phyloP scores from a whole-genome alignment of 2,113 vertebrate species.

The Trogon surrucura region DNA sequence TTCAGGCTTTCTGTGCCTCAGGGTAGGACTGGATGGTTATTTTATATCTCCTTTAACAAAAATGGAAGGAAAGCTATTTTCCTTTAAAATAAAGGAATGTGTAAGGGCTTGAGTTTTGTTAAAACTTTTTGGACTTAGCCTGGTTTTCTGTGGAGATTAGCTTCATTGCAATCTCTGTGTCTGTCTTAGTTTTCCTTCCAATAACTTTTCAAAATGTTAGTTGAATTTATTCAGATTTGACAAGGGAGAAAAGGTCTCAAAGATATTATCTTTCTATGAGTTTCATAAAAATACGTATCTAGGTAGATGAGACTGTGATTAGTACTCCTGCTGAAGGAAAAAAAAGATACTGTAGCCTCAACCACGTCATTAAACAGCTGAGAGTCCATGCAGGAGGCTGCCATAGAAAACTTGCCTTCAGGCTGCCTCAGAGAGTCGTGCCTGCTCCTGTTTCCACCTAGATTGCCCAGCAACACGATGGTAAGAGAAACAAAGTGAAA shows the following conservation, averaged over 20 bases:
- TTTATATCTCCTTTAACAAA: background rate
- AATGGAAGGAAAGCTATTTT: background rate
- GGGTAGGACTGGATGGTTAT: background rate
- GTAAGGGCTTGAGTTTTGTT: background rate
- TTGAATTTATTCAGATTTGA: conserved; percentile 63
- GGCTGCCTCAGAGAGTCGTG: background rate
- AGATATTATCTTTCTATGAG: conserved; percentile 47
- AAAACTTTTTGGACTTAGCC: background rate
- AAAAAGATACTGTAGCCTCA: background rate
- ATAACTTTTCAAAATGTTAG: conserved; percentile 32
- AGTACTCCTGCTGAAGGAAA: background rate
- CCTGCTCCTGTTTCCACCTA: background rate
- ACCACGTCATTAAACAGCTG: conserved; percentile 38
- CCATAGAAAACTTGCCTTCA: background rate
- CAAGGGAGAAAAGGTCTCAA: conserved; percentile 59
- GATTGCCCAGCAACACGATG: background rate
- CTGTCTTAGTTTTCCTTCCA: conserved; percentile 22
- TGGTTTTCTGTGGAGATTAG: conserved; percentile 22
- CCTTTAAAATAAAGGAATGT: background rate
- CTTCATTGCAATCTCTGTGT: background rate
- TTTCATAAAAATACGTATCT: conserved; percentile 58
- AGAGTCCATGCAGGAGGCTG: background rate
- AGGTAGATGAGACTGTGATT: conserved; percentile 47
- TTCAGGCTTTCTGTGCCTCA: background rate
- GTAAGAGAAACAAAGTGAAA: background rate